Conservation (phyloP, 1,140 invertebrate genomes). For the Plectrocnemia conspersa region DNA sequence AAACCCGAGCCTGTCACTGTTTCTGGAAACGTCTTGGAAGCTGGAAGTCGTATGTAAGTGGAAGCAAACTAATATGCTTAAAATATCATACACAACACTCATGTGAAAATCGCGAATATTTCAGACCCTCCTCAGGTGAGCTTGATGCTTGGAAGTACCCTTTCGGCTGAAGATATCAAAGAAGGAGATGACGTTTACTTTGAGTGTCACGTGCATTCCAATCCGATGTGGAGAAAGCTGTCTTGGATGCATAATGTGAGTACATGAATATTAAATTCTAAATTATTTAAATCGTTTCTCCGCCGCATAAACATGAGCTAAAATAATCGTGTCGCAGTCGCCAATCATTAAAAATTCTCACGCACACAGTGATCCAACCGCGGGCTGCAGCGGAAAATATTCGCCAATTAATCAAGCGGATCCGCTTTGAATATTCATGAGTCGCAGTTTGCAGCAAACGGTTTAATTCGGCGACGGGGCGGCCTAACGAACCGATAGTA, state of each 20-base stretch:
- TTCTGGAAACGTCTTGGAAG: slow-evolving; percentile 76
- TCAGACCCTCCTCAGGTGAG: slow-evolving; percentile 80
- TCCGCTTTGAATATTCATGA: slow-evolving; percentile 27
- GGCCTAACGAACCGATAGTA: slow-evolving; percentile 18
- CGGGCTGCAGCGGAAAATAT: slow-evolving; percentile 15
- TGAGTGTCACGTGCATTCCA: slow-evolving; percentile 84
- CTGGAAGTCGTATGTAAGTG: slow-evolving; percentile 86
- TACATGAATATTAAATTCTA: too few species aligned
- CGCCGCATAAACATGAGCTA: too few species aligned
- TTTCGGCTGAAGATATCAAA: slow-evolving; percentile 83
- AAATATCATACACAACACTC: background rate
- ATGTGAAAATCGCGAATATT: slow-evolving; percentile 40
- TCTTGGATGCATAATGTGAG: slow-evolving; percentile 83
- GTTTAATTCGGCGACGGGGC: slow-evolving; percentile 9
- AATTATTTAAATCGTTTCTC: too few species aligned
- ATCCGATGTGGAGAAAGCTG: slow-evolving; percentile 78
- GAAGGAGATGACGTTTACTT: slow-evolving; percentile 91
- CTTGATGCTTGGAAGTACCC: slow-evolving; percentile 74
- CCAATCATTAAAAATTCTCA: too few species aligned
- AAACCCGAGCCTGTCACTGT: slow-evolving; percentile 78
- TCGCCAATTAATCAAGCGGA: slow-evolving; percentile 23
- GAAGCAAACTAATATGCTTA: slow-evolving; percentile 10
- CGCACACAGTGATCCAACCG: too few species aligned
- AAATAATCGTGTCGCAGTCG: slow-evolving; percentile 7
- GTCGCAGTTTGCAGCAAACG: slow-evolving; percentile 11